Conservation (phyloP, 1,140 invertebrate species). For the Drosophila neocordata region DNA sequence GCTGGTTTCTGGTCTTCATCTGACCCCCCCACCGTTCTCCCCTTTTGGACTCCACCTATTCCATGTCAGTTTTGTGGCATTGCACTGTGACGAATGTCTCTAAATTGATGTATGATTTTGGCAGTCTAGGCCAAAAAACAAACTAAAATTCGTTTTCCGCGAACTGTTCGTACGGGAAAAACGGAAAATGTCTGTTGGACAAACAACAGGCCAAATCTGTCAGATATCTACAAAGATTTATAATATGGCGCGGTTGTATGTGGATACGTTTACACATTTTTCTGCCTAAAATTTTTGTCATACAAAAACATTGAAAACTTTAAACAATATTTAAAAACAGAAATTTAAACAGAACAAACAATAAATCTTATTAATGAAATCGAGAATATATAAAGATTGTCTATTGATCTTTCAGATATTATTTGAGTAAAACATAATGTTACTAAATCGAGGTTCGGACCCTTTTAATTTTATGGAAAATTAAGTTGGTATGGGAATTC, state of each 20-base stretch:
- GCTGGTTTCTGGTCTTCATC: slow-evolving; percentile 1
- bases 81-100: slow-evolving; percentile 68
- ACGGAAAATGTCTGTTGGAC: not conserved
- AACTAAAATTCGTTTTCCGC: slow-evolving; percentile 22
- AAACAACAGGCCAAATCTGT: slow-evolving; percentile 35
- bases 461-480: too few species aligned
- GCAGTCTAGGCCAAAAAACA: slow-evolving; percentile 41
- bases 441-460: too few species aligned
- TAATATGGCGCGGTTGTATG: slow-evolving; percentile 35
- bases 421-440: too few species aligned
- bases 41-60: slow-evolving; percentile 5
- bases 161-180: not conserved
- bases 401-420: too few species aligned
- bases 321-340: not conserved
- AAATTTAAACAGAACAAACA: not conserved
- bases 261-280: slow-evolving; percentile 23
- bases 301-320: not conserved
- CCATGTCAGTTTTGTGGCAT: slow-evolving; percentile 59
- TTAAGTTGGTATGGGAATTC: too few species aligned
- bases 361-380: not conserved
- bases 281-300: slow-evolving; percentile 11
- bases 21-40: not conserved
- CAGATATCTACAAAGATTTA: slow-evolving; percentile 68
- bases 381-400: not conserved
- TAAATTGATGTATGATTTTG: slow-evolving; percentile 78